A percentile compares a stretch with the other conserved stretches of the same genome.
phyloP scores from a whole-genome alignment of 2,113 vertebrate genomes.

The Vicugna pacos region DNA sequence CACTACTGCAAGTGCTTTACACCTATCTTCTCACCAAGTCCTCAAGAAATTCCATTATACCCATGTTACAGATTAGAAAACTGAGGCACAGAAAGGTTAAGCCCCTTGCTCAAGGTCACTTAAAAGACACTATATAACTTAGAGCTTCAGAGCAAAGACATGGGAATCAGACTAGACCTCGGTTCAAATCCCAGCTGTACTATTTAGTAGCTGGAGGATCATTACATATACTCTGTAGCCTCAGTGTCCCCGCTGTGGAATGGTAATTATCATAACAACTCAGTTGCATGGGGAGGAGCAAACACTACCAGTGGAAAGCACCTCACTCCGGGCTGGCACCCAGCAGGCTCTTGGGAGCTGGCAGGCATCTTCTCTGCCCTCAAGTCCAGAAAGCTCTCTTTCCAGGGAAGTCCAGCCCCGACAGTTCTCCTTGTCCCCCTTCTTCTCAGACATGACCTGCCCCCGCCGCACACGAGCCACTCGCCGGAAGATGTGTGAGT shows the following conservation, averaged over 20 bases:
- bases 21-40: not conserved
- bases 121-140: not conserved
- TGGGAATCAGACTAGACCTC: not conserved
- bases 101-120: not conserved
- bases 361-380: not conserved
- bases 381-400: not conserved
- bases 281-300: not conserved
- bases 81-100: not conserved
- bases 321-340: not conserved
- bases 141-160: not conserved
- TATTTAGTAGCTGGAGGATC: not conserved
- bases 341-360: not conserved
- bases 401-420: not conserved
- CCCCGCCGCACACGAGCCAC: not conserved
- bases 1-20: not conserved
- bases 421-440: not conserved
- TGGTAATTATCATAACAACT: not conserved
- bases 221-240: not conserved
- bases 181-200: not conserved
- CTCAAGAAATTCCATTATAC: not conserved
- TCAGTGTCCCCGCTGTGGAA: not conserved
- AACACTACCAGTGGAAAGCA: not conserved
- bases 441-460: not conserved
- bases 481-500: not conserved
- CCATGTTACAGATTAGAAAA: not conserved